Evolutionary conservation across 2,113 vertebrate genomes (phyloP), one percentile per base, ranked within the genome.

Genomic region (Bufo bufo): DNA sequence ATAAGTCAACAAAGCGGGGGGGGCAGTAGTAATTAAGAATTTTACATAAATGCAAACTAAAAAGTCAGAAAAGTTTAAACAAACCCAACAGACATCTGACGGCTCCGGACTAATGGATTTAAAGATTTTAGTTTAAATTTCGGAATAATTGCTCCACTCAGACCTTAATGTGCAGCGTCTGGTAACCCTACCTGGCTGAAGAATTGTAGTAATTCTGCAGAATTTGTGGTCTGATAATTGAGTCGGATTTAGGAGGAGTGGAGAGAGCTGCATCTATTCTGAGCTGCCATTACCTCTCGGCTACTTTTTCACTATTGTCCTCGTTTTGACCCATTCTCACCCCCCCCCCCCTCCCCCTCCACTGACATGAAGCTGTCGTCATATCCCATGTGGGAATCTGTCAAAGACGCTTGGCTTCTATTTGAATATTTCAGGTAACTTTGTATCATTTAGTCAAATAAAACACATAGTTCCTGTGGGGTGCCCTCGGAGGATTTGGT

Each of bases 121-220:
- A 90, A 90, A 87, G 45, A 89, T 90, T 92, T 79, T 72, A 86
- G 81, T 91, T 94, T 91, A 90, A 91, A 20, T 91, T 90, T 90
- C 89, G 90, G 85, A 91, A 91, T 89, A 93, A 94, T 93, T 93
- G 85, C 77, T 89, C 54, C 83, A 78, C 90, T 92, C 84, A 90
- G 89, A 89, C 65, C 90, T 91, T 85, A 90, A 90, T 84, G 84
- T 3, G 19, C 6, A 81, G 11, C 1, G 0, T 75, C 91, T 80
- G 19, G 89, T 90, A 92, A 93, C 90, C 52, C 23, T 54, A 88
- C 81, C 63, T 93, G 84, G 79, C 88, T 91, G 88, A 93, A 92
- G 90, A 92, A 91, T 85, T 87, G 33, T 56, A 87, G 33, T 72
- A 33, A 82, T 94, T 89, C 74, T 90, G 82, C 52, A 54, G 7